phyloP scores from a whole-genome alignment of 2,113 vertebrate genomes.

The Pavo muticus region DNA sequence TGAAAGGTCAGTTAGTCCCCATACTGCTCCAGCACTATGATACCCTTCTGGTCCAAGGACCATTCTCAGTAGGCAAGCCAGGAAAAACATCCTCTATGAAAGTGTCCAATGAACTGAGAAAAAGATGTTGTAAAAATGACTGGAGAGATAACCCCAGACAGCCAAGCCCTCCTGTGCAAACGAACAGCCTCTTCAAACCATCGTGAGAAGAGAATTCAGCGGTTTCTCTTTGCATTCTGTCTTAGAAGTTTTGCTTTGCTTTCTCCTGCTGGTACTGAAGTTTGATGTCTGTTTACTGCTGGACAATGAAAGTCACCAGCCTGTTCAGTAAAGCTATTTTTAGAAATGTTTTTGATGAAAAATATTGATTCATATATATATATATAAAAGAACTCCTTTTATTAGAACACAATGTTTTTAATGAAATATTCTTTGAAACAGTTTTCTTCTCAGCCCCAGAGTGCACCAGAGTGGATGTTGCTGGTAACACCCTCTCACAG shows the following conservation, averaged over 20 bases:
- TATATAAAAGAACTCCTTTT: not conserved
- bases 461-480: not conserved
- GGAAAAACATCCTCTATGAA: not conserved
- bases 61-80: accelerated
- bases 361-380: not conserved
- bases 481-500: not conserved
- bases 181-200: not conserved
- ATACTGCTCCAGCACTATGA: not conserved
- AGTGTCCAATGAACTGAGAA: not conserved
- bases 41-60: not conserved
- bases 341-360: not conserved
- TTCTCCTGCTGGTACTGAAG: not conserved
- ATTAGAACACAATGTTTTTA: not conserved
- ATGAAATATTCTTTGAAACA: not conserved
- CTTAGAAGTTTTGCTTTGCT: not conserved
- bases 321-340: not conserved
- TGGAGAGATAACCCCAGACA: not conserved
- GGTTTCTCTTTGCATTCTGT: not conserved
- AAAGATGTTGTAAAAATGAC: not conserved
- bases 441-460: not conserved
- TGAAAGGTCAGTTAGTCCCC: not conserved
- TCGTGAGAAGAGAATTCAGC: too few relatives aligned
- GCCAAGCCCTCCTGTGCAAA: not conserved
- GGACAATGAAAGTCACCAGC: not conserved
- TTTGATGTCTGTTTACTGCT: not conserved